These are phyloP conservation scores for Ctena decussata DNA, from an alignment of 2,888 invertebrate species.

Conservation along the genomic window DNA sequence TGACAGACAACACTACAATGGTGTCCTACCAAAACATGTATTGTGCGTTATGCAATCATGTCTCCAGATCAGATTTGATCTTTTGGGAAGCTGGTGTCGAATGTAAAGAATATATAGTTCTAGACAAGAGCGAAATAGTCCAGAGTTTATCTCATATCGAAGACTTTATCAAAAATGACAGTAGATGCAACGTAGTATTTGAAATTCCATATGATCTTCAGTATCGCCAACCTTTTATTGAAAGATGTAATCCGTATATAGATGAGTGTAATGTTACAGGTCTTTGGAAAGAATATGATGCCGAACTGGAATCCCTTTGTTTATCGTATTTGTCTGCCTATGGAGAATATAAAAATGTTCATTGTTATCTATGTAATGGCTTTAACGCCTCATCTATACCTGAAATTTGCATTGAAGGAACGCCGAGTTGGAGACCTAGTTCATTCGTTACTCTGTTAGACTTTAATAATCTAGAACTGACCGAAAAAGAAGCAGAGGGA, in stretches of 20 bases:
- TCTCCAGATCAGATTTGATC: not conserved
- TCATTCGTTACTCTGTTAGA: constrained; percentile 33
- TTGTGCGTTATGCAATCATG: constrained; percentile 21
- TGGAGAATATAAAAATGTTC: constrained; percentile 37
- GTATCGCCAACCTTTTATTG: not conserved
- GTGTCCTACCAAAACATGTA: constrained; percentile 15
- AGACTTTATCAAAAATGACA: not conserved
- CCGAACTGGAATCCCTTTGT: constrained; percentile 38
- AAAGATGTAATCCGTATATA: not conserved
- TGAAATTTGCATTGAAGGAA: not conserved
- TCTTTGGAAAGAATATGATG: constrained; percentile 26
- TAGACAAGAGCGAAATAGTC: not conserved
- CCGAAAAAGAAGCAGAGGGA: not conserved
- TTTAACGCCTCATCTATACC: not conserved
- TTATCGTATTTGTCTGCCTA: constrained; percentile 43
- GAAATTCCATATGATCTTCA: not conserved
- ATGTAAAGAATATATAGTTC: not conserved
- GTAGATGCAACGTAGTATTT: not conserved
- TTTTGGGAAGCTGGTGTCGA: not conserved
- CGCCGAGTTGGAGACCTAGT: not conserved
- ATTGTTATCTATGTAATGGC: constrained; percentile 53
- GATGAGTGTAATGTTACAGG: constrained; percentile 52
- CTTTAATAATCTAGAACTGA: constrained; percentile 25
- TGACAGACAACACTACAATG: not conserved
- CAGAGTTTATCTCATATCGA: not conserved